Base-by-base conservation (phyloP, 2,797 vertebrate species). In the Neoniphon sammara region DNA sequence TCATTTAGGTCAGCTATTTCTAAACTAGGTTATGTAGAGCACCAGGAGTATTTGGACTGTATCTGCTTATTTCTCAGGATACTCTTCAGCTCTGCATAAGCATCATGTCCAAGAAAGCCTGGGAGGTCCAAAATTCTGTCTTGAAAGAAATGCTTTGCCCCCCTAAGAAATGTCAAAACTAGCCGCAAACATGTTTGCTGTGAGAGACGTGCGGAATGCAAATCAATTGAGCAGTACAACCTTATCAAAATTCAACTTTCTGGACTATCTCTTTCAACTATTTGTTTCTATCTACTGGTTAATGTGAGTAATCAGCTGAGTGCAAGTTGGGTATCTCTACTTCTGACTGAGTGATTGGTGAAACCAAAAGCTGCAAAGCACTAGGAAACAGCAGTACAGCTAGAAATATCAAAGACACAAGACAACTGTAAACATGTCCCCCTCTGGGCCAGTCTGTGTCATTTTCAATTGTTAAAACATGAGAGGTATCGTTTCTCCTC, bases 281-380 rank as follows among this genome's bases (percentile, higher is more conserved):
- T 4, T 10, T 11, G 20, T 64, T 66, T 70, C 9, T 55, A 20
- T 44, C 6, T 54, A n/a, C 2, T 3, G 60, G 63, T 70, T 81
- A 85, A 88, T 87, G 71, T 57, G 9, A 30, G 3, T 20, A 54
- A 58, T 0, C 14, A 72, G 68, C 20, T 74, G 78, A 79, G 80
- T 83, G 87, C 7, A n/a, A 18, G 15, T 47, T 47, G 3, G 46
- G 46, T 5, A 49, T n/a, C 6, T 88, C 73, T 66, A 14, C 6
- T 0, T 44, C 0, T 8, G 27, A 20, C 21, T 49, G 15, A 53
- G 63, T 34, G 49, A 70, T 46, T 78, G 44, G 17, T 1, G 8
- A 67, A 77, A 86, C 39, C n/a, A 71, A 36, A 0, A 3, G 53
- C 18, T 20, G n/a, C 6, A 50, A 20, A 50, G 9, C n/a, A 20